A percentile compares a stretch with the other conserved stretches of the same genome.
Conservation (phyloP, 2,888 invertebrate genomes). For the Anoncus sp. region DNA sequence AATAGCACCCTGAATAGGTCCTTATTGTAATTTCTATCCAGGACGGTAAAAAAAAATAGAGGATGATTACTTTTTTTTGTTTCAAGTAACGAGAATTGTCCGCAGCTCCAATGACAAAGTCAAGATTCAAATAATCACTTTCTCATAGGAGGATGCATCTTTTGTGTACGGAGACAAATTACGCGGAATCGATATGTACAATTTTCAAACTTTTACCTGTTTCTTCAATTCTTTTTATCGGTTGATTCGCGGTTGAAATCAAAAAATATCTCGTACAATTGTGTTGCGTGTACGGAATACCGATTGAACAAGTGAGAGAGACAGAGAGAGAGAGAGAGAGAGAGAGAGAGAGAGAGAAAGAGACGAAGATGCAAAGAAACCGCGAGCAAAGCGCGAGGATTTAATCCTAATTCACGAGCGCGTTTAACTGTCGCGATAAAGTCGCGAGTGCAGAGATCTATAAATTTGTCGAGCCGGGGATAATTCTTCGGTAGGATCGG, state of each 20-base stretch:
- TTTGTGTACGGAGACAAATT: too few species aligned
- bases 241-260: conserved; percentile 2
- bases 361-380: conserved; percentile 42
- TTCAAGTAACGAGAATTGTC: too few species aligned
- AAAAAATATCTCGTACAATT: conserved; percentile 19
- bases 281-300: conserved; percentile 11
- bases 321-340: conserved; percentile 34
- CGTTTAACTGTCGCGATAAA: conserved; percentile 65
- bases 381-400: conserved; percentile 49
- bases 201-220: not conserved
- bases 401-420: conserved; percentile 63
- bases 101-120: too few species aligned
- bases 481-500: conserved; percentile 59
- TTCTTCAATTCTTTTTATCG: not conserved
- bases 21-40: too few species aligned
- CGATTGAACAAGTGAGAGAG: conserved; percentile 31
- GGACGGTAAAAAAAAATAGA: too few species aligned
- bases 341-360: conserved; percentile 25
- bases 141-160: too few species aligned
- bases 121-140: too few species aligned
- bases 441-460: conserved; percentile 63
- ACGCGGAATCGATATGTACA: not conserved
- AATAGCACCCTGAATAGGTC: too few species aligned
- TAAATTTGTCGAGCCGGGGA: conserved; percentile 63
- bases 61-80: too few species aligned